Conservation (phyloP, 2,888 invertebrate genomes). For the Scaptomyza caliginosa region DNA sequence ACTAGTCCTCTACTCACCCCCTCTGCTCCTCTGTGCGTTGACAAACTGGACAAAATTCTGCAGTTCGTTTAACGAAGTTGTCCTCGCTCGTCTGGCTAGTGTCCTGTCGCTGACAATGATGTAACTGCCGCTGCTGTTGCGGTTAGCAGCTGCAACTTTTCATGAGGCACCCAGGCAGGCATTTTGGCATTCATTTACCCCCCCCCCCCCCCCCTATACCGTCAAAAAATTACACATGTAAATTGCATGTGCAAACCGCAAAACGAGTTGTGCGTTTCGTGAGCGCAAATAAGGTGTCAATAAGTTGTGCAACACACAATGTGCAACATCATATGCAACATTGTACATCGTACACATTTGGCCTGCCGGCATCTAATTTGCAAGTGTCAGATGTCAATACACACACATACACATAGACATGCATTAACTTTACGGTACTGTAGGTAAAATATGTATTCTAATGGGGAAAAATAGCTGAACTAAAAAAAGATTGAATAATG, state of each 20-base stretch:
- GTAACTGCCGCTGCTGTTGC: slow-evolving; percentile 44
- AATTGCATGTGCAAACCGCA: slow-evolving; percentile 77
- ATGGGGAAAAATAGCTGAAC: no score
- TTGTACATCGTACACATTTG: slow-evolving; percentile 33
- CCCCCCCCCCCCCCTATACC: slow-evolving; percentile 6
- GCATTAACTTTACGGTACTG: not conserved
- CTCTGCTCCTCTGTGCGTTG: slow-evolving; percentile 11
- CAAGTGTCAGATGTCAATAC: slow-evolving; percentile 76
- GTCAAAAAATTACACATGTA: slow-evolving; percentile 79
- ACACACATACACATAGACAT: slow-evolving; percentile 13
- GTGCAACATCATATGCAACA: slow-evolving; percentile 34
- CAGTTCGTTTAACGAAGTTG: slow-evolving; percentile 70
- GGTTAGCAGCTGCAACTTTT: slow-evolving; percentile 58
- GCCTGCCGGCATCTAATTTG: slow-evolving; percentile 70
- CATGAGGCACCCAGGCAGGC: slow-evolving; percentile 36
- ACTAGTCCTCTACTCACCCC: accelerated
- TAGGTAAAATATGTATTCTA: not conserved
- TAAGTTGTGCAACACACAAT: slow-evolving; percentile 57
- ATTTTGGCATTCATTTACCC: slow-evolving; percentile 4
- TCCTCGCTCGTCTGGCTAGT: slow-evolving; percentile 30
- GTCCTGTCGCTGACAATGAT: slow-evolving; percentile 48
- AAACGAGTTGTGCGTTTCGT: slow-evolving; percentile 65
- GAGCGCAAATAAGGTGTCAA: slow-evolving; percentile 72
- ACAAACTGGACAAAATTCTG: slow-evolving; percentile 51
- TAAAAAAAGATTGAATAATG: no score